These are phyloP conservation scores for Bombus consobrinus DNA, from an alignment of 1,140 invertebrate species.

Conservation along the genomic window DNA sequence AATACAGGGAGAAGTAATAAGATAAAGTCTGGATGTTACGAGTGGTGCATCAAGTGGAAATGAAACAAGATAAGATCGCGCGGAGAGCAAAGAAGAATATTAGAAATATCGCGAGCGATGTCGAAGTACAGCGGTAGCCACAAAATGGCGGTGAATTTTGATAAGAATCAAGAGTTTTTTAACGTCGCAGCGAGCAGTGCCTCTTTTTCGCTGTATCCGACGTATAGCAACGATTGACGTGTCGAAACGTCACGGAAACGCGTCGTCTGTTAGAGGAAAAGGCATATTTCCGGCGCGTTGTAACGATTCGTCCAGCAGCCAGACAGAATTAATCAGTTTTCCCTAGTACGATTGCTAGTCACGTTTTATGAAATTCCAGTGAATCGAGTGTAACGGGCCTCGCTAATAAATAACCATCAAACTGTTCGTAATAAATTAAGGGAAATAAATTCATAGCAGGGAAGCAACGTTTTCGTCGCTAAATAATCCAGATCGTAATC, in stretches of 20 bases:
- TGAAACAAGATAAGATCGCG: not conserved
- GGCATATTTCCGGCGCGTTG: not conserved
- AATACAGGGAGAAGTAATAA: not conserved
- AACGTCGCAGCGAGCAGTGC: not conserved
- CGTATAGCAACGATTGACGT: constrained; percentile 27
- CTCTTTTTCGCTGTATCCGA: not conserved
- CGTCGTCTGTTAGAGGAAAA: constrained; percentile 9
- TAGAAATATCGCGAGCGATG: not conserved
- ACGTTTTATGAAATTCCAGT: constrained; percentile 35
- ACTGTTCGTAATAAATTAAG: constrained; percentile 9
- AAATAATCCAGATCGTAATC: constrained; percentile 39
- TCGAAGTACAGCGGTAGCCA: too few relatives aligned
- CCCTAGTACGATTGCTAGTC: constrained; percentile 2
- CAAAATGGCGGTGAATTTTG: not conserved
- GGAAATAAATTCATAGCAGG: constrained; percentile 16
- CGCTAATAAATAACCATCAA: constrained; percentile 24
- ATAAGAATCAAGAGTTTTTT: constrained; percentile 13
- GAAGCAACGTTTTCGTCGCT: not conserved
- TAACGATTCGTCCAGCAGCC: constrained; percentile 3
- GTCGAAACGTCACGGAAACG: constrained; percentile 29
- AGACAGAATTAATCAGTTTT: constrained; percentile 40
- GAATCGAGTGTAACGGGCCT: constrained; percentile 7
- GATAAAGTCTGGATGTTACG: not conserved
- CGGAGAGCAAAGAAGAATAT: not conserved
- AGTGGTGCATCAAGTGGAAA: not conserved